These are phyloP conservation scores for Pipistrellus kuhlii DNA, from an alignment of 2,797 vertebrate genomes.

Conservation along the genomic window DNA sequence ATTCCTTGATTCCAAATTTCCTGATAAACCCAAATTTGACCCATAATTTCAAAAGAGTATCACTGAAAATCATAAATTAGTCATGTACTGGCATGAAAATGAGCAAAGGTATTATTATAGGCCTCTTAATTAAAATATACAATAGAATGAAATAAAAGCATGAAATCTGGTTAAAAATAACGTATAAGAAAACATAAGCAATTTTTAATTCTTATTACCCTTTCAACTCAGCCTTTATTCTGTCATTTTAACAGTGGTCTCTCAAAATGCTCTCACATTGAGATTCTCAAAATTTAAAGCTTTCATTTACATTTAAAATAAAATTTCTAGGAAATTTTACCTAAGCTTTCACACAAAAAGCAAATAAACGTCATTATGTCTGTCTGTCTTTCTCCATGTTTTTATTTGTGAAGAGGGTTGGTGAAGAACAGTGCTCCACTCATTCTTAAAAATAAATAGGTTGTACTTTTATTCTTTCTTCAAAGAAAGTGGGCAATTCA, in stretches of 20 bases:
- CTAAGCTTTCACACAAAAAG: not conserved
- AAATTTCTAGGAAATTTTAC: conserved; percentile 15
- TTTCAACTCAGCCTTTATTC: conserved; percentile 1
- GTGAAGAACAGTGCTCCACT: not conserved
- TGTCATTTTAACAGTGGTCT: conserved; percentile 26
- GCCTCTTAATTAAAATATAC: conserved; percentile 47
- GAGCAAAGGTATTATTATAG: conserved; percentile 12
- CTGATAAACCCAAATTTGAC: conserved; percentile 8
- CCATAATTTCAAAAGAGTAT: conserved; percentile 2
- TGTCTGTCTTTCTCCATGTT: not conserved
- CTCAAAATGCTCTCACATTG: conserved; percentile 31
- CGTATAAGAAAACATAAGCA: conserved; percentile 24
- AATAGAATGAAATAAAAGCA: conserved; percentile 65
- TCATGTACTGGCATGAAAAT: conserved; percentile 2
- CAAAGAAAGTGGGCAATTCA: not conserved
- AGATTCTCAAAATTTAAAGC: conserved; percentile 37
- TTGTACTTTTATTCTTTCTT: not conserved
- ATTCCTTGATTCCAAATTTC: conserved; percentile 21
- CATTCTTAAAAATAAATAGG: conserved; percentile 12
- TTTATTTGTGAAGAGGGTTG: conserved; percentile 51
- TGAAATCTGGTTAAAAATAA: conserved; percentile 60
- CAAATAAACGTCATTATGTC: not conserved
- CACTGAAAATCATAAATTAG: not conserved
- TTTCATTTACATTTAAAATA: conserved; percentile 27
- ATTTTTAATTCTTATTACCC: conserved; percentile 16